Percentiles rank a stretch among this genome's conserved stretches.
Evolutionary conservation across 2,797 vertebrate species (phyloP).

Genomic region (Notolabrus celidotus): DNA sequence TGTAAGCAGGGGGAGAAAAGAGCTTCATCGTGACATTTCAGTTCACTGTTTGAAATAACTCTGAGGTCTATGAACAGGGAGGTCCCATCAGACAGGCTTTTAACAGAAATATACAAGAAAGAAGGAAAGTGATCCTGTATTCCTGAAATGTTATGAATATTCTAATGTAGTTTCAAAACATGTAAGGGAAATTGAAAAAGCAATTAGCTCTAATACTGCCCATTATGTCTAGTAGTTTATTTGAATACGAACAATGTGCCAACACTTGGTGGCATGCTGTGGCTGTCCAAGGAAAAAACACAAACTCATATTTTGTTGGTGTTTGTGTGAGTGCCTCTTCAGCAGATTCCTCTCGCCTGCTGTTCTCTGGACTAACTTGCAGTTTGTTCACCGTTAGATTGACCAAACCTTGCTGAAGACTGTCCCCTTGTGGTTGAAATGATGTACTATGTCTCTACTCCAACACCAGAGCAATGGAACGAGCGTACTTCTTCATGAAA

Average conservation of each 20-base stretch:
- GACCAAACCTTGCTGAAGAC: conserved; percentile 30
- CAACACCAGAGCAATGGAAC: too few relatives aligned
- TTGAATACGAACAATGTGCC: background rate
- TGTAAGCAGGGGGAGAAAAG: conserved; percentile 9
- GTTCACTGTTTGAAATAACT: conserved; percentile 7
- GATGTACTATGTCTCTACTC: background rate
- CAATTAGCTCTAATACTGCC: background rate
- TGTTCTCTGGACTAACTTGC: background rate
- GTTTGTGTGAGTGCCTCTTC: conserved; percentile 14
- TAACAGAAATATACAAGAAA: background rate
- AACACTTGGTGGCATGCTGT: conserved; percentile 7
- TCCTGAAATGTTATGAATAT: too few relatives aligned
- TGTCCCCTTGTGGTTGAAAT: conserved; percentile 62
- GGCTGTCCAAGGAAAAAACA: conserved; percentile 4
- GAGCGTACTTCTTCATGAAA: too few relatives aligned
- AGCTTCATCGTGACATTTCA: background rate
- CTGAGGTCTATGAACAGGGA: conserved; percentile 9
- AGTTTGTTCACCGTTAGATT: background rate
- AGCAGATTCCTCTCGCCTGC: conserved; percentile 16
- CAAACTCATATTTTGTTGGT: conserved; percentile 6
- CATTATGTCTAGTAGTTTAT: background rate
- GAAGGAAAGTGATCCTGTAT: background rate
- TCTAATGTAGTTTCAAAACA: too few relatives aligned
- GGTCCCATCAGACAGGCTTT: background rate
- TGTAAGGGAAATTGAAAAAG: background rate